phyloP scores from a whole-genome alignment of 1,140 invertebrate species.

The Cryptotermes secundus region DNA sequence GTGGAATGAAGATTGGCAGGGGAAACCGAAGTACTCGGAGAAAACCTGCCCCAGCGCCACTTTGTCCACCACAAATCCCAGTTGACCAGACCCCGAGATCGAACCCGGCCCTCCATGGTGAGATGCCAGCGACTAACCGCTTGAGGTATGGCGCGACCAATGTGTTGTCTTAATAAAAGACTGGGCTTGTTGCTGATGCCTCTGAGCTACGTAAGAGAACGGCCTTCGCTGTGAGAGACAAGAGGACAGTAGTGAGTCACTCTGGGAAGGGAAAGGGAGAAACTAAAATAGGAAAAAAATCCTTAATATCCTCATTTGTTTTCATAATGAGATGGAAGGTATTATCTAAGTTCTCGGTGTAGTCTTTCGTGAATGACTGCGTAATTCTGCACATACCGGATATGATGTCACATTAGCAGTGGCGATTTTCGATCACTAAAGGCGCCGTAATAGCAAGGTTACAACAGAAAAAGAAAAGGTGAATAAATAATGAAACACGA shows the following conservation, averaged over 20 bases:
- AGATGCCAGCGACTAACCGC: too few species aligned
- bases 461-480: background rate
- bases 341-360: background rate
- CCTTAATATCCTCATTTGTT: background rate
- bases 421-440: background rate
- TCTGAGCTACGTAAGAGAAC: too few species aligned
- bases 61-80: too few species aligned
- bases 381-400: background rate
- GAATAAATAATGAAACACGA: too few species aligned
- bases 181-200: too few species aligned
- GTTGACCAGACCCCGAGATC: too few species aligned
- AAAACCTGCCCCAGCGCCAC: too few species aligned
- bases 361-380: background rate
- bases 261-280: background rate
- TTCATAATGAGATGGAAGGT: background rate
- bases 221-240: background rate
- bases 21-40: too few species aligned
- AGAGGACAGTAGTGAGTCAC: slow-evolving; percentile 10
- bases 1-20: too few species aligned
- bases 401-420: background rate
- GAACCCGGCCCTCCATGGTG: too few species aligned
- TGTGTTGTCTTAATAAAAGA: too few species aligned
- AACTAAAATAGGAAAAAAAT: background rate
- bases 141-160: too few species aligned
- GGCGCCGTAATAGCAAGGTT: background rate